Evolutionary conservation across 2,797 vertebrate species (phyloP).

Genomic region (Premnoplex brunnescens): DNA sequence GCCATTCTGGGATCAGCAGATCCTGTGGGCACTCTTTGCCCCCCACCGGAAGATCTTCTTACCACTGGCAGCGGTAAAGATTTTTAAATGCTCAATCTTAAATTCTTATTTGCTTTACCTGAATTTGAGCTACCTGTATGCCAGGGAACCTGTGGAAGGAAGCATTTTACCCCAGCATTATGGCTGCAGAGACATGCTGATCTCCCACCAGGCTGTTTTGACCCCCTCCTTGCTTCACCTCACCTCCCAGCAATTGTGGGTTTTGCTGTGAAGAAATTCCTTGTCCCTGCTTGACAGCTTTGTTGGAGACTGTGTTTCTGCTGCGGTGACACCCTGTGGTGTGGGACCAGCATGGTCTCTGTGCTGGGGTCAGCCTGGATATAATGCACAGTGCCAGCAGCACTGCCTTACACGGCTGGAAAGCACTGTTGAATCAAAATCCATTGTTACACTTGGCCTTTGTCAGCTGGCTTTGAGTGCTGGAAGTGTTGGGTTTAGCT

Average conservation of each 20-base stretch:
- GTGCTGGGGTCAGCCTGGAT: neutral
- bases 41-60: neutral
- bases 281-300: neutral
- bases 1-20: neutral
- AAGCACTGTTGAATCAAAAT: neutral
- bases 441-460: neutral
- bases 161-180: neutral
- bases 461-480: neutral
- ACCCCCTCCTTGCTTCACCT: neutral
- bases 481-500: neutral
- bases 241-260: neutral
- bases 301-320: neutral
- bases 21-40: neutral
- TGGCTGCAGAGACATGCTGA: neutral
- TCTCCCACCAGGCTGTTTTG: neutral
- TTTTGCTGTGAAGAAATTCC: neutral
- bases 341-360: neutral
- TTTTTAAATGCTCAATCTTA: neutral
- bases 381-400: neutral
- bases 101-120: neutral
- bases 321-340: neutral
- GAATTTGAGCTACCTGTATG: fast-evolving
- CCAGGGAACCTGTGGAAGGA: neutral
- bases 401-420: neutral
- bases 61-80: neutral